A percentile compares a stretch with the other conserved stretches of the same genome.
These are phyloP conservation scores for Lapara coniferarum DNA, from an alignment of 2,888 invertebrate genomes.

Conservation along the genomic window DNA sequence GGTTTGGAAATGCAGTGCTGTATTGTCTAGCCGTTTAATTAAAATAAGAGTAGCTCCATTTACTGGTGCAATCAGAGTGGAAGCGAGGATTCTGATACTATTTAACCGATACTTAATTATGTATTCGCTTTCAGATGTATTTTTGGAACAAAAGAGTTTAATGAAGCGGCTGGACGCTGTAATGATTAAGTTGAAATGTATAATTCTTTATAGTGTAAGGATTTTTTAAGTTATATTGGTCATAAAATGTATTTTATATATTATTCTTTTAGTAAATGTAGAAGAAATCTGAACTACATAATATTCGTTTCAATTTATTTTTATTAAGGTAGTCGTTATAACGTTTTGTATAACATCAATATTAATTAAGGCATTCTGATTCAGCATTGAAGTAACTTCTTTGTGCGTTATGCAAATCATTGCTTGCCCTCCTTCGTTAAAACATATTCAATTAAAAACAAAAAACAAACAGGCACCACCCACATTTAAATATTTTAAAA, in stretches of 20 bases:
- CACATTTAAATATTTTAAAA: slow-evolving; percentile 29
- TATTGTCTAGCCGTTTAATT: slow-evolving; percentile 32
- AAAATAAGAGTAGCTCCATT: slow-evolving; percentile 17
- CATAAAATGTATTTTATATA: no score
- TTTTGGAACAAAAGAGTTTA: background rate
- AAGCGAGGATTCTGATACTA: background rate
- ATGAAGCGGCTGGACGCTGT: background rate
- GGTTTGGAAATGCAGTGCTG: slow-evolving; percentile 37
- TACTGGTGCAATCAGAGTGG: background rate
- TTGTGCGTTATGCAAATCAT: slow-evolving; percentile 23
- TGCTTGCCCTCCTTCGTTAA: slow-evolving; percentile 21
- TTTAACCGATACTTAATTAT: background rate
- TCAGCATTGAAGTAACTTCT: slow-evolving; percentile 5
- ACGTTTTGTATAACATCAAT: background rate
- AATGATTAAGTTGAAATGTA: no score
- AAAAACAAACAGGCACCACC: slow-evolving; percentile 21
- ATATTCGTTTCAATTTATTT: background rate
- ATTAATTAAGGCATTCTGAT: slow-evolving; percentile 7
- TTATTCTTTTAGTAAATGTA: background rate
- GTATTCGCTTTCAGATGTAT: background rate
- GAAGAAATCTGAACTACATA: background rate
- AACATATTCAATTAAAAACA: slow-evolving; percentile 13
- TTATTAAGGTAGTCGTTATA: background rate
- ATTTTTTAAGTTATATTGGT: no score
- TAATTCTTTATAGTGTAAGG: no score